A percentile compares a stretch with the other conserved stretches of the same genome.
Conservation (phyloP, 2,797 vertebrate genomes). For the Centropyge bicolor region DNA sequence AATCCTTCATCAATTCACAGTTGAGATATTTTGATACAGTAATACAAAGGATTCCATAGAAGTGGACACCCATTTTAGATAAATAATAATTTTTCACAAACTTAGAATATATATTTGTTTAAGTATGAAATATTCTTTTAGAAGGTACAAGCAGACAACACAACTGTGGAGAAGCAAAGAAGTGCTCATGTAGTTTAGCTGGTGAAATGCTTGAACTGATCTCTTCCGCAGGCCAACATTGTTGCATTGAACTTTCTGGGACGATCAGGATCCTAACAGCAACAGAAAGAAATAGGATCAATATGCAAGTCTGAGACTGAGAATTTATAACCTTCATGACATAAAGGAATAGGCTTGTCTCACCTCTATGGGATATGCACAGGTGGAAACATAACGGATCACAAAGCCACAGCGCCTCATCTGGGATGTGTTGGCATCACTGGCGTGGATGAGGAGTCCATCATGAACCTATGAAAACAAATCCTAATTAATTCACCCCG, state of each 20-base stretch:
- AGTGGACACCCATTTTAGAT: too few relatives aligned
- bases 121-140: neutral
- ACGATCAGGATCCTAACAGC: conserved; percentile 82
- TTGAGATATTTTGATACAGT: neutral
- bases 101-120: neutral
- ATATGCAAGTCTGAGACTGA: neutral
- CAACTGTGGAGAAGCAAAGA: neutral
- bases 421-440: conserved; percentile 85
- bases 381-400: conserved; percentile 86
- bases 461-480: conserved; percentile 82
- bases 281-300: conserved; percentile 31
- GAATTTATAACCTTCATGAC: neutral
- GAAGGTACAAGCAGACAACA: neutral
- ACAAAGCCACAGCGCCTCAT: conserved; percentile 87
- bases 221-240: conserved; percentile 76
- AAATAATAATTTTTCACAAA: neutral
- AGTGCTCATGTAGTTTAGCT: conserved; percentile 45
- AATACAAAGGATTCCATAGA: neutral
- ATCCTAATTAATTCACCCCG: neutral
- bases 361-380: conserved; percentile 84
- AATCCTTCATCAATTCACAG: neutral
- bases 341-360: conserved; percentile 20
- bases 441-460: conserved; percentile 86
- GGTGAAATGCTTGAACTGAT: conserved; percentile 83
- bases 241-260: conserved; percentile 83